Evolutionary conservation across 2,797 vertebrate species (phyloP), one percentile per base, ranked within the genome.

Genomic region (Vultur gryphus): DNA sequence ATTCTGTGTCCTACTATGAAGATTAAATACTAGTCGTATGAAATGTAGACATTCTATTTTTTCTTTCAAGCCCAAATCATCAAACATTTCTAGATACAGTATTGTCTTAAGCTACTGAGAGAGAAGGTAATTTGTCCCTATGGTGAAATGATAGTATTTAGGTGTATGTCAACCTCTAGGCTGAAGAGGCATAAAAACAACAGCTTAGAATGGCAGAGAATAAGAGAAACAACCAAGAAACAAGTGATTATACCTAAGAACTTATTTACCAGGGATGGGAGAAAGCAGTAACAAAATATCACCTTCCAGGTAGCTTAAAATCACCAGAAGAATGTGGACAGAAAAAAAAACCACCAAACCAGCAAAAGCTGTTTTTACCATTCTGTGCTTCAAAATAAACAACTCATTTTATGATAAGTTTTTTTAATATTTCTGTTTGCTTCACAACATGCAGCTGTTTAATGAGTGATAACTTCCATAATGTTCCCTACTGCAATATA

Each of bases 391-490:
- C 84, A 95, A 95, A 96, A 93, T 72, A 90, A 84, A 31, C 33
- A 92, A 78, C 31, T 85, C 33, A 85, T 78, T 88, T 73, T 51
- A 88, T 95, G 70, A 97, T 96, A 92, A 96, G 62, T 96, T 97
- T 87, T 86, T 97, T 97, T 97, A 98, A 98, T 97, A 96, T 97
- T 97, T 79, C 39, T 72, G 19, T 59, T 94, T 96, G 17, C n/a
- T 96, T 92, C 92, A 94, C 93, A 94, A 96, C 67, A 78, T 91
- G 78, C 61, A 96, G 62, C 84, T 95, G 81, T 85, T 93, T 82
- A 97, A 93, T 62, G 88, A 91, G 26, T 92, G 72, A 88, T 91
- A 75, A 54, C 83, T 94, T 97, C 69, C 77, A 95, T 91, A 90
- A 91, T 85, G 46, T 86, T 84, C 46, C 29, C 86, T 93, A 79